phyloP scores from a whole-genome alignment of 2,113 vertebrate species.

The Daphoenositta chrysoptera region DNA sequence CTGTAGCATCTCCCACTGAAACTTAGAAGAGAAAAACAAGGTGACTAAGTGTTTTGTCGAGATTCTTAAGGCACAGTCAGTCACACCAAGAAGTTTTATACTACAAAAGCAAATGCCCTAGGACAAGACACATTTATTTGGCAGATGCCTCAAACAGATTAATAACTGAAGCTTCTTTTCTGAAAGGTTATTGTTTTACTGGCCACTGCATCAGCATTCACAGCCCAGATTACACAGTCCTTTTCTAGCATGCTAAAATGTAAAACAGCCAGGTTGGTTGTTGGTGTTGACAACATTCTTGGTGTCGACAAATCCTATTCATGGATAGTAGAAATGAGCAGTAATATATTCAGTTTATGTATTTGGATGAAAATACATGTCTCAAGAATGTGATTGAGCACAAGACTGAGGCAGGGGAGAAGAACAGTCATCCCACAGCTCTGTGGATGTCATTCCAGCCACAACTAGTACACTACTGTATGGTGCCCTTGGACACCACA shows the following conservation, averaged over 20 bases:
- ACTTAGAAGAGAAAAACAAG: conserved; percentile 38
- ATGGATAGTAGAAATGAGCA: neutral
- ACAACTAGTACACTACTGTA: neutral
- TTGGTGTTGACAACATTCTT: neutral
- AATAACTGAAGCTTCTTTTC: neutral
- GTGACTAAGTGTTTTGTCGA: neutral
- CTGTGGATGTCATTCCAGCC: neutral
- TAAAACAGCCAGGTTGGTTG: neutral
- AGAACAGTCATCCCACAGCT: neutral
- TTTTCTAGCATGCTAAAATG: neutral
- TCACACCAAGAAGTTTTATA: neutral
- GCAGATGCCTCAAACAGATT: neutral
- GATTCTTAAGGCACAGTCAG: neutral
- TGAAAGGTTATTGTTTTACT: neutral
- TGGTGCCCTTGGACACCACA: neutral
- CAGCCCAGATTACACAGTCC: neutral
- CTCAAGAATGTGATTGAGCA: neutral
- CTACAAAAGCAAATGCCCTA: neutral
- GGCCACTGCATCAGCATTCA: neutral
- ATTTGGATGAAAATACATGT: neutral
- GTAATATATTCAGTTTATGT: neutral
- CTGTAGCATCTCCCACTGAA: conserved; percentile 53
- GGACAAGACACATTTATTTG: neutral
- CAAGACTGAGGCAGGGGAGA: neutral
- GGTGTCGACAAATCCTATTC: neutral